Conservation (phyloP, 2,113 vertebrate genomes). For the Rostratula benghalensis region DNA sequence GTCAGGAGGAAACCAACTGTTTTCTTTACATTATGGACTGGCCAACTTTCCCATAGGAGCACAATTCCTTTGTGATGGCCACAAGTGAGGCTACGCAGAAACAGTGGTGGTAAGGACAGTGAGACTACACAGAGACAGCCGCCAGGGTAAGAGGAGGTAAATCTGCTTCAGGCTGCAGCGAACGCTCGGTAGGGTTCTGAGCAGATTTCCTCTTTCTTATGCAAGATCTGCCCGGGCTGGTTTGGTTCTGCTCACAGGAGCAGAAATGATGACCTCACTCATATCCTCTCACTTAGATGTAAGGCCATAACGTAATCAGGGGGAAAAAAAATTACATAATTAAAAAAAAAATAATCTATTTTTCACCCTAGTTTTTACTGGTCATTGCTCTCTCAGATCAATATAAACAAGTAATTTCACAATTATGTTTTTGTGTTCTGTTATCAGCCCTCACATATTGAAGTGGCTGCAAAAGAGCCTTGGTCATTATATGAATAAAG, state of each 20-base stretch:
- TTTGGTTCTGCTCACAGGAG: not conserved
- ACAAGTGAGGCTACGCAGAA: not conserved
- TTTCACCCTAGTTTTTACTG: not conserved
- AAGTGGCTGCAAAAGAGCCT: not conserved
- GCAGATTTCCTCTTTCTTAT: not conserved
- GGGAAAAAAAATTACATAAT: not conserved
- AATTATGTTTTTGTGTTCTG: not conserved
- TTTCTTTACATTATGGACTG: not conserved
- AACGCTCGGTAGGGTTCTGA: not conserved
- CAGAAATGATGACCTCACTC: not conserved
- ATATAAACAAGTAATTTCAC: constrained; percentile 7
- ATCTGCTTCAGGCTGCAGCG: not conserved
- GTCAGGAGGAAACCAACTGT: constrained; percentile 7
- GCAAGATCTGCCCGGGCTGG: not conserved
- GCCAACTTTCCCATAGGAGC: not conserved
- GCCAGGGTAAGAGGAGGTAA: not conserved
- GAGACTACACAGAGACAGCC: not conserved
- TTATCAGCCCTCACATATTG: constrained; percentile 16
- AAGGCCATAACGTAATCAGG: not conserved
- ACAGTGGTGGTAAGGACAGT: not conserved
- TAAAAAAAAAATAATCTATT: not conserved
- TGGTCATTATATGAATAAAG: not conserved
- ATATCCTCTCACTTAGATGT: not conserved
- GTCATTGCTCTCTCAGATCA: not conserved
- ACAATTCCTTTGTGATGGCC: not conserved